Evolutionary conservation across 2,113 vertebrate genomes (phyloP).

Genomic region (Nycticebus coucang): DNA sequence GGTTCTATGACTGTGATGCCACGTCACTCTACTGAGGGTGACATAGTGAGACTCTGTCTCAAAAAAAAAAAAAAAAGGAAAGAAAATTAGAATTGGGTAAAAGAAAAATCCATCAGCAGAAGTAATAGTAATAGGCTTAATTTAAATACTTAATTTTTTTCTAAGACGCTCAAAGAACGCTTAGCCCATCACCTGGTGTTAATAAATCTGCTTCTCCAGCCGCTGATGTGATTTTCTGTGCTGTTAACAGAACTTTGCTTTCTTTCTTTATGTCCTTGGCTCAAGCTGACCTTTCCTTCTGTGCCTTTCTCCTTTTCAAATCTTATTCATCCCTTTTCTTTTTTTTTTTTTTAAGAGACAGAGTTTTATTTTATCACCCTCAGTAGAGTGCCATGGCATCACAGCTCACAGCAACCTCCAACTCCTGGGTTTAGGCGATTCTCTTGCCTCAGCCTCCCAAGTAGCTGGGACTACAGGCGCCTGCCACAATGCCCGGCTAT

Average conservation of each 20-base stretch:
- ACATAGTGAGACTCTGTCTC: too few species aligned
- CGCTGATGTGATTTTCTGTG: not conserved
- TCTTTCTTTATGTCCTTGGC: not conserved
- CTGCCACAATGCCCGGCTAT: too few species aligned
- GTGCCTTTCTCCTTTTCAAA: not conserved
- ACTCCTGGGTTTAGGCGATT: too few species aligned
- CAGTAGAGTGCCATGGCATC: too few species aligned
- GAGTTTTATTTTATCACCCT: too few species aligned
- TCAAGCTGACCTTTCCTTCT: not conserved
- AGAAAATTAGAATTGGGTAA: not conserved
- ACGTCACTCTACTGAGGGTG: too few species aligned
- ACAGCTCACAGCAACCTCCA: too few species aligned
- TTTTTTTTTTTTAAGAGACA: too few species aligned
- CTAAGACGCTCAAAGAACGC: not conserved
- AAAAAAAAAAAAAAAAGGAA: too few species aligned
- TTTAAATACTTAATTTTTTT: not conserved
- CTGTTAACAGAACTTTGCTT: not conserved
- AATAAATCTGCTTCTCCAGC: not conserved
- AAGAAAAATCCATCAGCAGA: slow-evolving; percentile 25
- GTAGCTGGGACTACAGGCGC: too few species aligned
- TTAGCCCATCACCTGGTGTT: not conserved
- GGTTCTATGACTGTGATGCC: too few species aligned
- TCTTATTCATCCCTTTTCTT: not conserved
- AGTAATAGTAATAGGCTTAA: not conserved
- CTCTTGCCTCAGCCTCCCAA: too few species aligned